Evolutionary conservation across 2,113 vertebrate species (phyloP).

Genomic region (Pelvicachromis taeniatus): DNA sequence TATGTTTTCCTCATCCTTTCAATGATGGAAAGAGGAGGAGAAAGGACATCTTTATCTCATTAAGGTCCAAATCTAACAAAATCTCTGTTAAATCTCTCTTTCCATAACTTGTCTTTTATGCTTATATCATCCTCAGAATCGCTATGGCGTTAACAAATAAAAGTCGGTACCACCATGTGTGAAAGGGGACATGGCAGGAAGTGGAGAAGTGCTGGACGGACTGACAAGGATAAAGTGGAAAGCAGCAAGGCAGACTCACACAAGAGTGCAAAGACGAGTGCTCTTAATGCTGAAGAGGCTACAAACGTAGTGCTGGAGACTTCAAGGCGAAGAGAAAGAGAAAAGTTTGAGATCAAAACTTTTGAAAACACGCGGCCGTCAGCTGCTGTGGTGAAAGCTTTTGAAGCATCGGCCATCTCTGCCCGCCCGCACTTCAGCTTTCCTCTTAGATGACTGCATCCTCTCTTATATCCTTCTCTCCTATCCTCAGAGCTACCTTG

Average conservation of each 20-base stretch:
- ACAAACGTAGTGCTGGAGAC: constrained; percentile 27
- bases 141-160: background rate
- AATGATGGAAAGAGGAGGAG: background rate
- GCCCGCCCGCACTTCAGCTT: background rate
- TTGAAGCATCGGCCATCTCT: background rate
- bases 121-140: background rate
- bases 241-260: background rate
- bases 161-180: background rate
- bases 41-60: background rate
- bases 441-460: background rate
- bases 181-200: background rate
- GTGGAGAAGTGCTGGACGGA: background rate
- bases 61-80: background rate
- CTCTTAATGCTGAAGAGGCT: constrained; percentile 12
- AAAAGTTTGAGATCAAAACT: constrained; percentile 17
- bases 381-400: background rate
- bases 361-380: background rate
- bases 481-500: background rate
- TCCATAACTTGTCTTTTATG: background rate
- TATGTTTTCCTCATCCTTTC: background rate
- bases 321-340: constrained; percentile 32
- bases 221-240: constrained; percentile 14
- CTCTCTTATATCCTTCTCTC: background rate
- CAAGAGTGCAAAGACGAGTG: background rate
- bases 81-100: background rate